Conservation (phyloP, 2,888 invertebrate species). For the Drosophila koepferae region DNA sequence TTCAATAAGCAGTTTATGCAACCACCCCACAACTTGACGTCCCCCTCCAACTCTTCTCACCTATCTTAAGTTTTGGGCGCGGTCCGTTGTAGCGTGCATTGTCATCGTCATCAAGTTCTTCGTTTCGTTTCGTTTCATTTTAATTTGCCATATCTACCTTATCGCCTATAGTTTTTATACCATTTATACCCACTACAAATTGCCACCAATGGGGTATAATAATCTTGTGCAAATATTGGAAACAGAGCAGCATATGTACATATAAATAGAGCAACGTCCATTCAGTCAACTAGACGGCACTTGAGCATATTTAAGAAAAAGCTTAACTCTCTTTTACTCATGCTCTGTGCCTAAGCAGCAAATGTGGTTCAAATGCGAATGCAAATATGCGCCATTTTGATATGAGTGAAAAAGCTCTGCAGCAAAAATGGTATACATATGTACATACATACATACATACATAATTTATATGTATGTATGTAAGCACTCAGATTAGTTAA, state of each 20-base stretch:
- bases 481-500: slow-evolving; percentile 5
- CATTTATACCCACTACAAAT: slow-evolving; percentile 10
- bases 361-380: not conserved
- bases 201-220: slow-evolving; percentile 1
- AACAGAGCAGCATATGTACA: not conserved
- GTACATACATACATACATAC: not conserved
- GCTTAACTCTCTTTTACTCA: not conserved
- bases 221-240: not conserved
- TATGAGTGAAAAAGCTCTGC: slow-evolving; percentile 3
- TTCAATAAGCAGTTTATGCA: slow-evolving; percentile 45
- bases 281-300: not conserved
- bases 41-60: not conserved
- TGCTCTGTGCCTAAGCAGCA: not conserved
- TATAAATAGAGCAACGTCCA: not conserved
- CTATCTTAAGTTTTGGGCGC: slow-evolving; percentile 35
- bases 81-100: slow-evolving; percentile 48
- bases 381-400: slow-evolving; percentile 2
- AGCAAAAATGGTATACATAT: not conserved
- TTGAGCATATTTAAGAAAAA: not conserved
- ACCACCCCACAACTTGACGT: not conserved
- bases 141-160: slow-evolving; percentile 36
- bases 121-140: slow-evolving; percentile 24
- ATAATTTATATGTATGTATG: not conserved
- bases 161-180: slow-evolving; percentile 13
- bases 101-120: slow-evolving; percentile 50